A percentile compares a stretch with the other conserved stretches of the same genome.
These are phyloP conservation scores for Anabas testudineus DNA, from an alignment of 2,797 vertebrate genomes.

Conservation along the genomic window DNA sequence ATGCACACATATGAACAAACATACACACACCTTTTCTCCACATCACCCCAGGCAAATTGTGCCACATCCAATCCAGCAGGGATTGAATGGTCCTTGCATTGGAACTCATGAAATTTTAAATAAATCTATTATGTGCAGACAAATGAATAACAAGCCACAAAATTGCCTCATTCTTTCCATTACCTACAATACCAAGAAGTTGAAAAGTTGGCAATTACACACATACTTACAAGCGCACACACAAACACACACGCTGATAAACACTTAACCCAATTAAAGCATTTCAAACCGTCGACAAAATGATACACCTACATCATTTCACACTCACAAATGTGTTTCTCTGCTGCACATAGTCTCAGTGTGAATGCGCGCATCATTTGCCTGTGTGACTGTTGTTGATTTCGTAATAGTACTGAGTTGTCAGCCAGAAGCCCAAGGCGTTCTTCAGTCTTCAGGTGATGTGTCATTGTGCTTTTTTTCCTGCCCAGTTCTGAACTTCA, in stretches of 20 bases:
- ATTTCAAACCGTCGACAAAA: slow-evolving; percentile 45
- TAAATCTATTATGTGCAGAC: slow-evolving; percentile 62
- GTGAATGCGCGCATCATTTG: slow-evolving; percentile 39
- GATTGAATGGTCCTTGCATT: slow-evolving; percentile 33
- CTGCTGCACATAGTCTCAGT: slow-evolving; percentile 39
- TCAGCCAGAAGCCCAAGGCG: slow-evolving; percentile 34
- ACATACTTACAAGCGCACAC: not conserved
- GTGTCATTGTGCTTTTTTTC: slow-evolving; percentile 32
- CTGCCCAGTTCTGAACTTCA: slow-evolving; percentile 33
- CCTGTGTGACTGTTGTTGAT: slow-evolving; percentile 37
- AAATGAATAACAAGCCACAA: slow-evolving; percentile 58
- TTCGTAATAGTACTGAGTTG: slow-evolving; percentile 42
- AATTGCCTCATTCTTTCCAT: slow-evolving; percentile 47
- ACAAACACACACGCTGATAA: slow-evolving; percentile 3
- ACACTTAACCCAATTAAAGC: slow-evolving; percentile 59
- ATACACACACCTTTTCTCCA: slow-evolving; percentile 17
- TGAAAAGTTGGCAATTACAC: slow-evolving; percentile 26
- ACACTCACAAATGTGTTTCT: slow-evolving; percentile 59
- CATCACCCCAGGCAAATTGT: slow-evolving; percentile 34
- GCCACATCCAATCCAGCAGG: slow-evolving; percentile 33
- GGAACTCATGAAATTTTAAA: slow-evolving; percentile 67
- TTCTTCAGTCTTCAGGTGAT: slow-evolving; percentile 18
- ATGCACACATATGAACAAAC: slow-evolving; percentile 2
- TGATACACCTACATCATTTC: slow-evolving; percentile 64
- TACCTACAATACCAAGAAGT: slow-evolving; percentile 23